Evolutionary conservation across 2,113 vertebrate genomes (phyloP), one percentile per base, ranked within the genome.

Genomic region (Burhinus oedicnemus): DNA sequence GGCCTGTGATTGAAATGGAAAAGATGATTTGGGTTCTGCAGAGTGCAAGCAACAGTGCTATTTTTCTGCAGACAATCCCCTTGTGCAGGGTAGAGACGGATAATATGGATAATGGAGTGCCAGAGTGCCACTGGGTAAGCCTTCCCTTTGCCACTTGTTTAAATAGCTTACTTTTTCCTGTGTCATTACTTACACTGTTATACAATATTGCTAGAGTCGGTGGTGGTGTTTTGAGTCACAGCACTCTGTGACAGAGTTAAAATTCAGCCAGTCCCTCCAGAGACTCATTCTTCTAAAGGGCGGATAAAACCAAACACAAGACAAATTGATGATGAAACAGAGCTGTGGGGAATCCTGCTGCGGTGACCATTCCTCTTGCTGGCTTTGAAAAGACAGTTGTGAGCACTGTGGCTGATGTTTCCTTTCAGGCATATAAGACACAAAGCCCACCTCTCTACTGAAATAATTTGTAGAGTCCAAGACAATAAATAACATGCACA

Each of bases 211-310:
- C 22, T 76, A 42, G 34, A 54, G 17, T 54, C 80, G 83, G 26
- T 88, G 68, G 17, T 64, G 18, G 36, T 95, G 72, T 96, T 96
- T 79, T 68, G 65, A 97, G 44, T 72, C 51, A 69, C 8, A 60
- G 79, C 65, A 72, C 55, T 75, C 36, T 7, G 13, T 44, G 42
- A 70, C 22, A 60, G 66, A 69, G 30, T 74, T 51, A 89, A 82
- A 32, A 51, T 75, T 92, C 87, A 97, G 42, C n/a, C 57, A 58
- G 57, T 66, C 29, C 52, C 30, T 94, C 47, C 66, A n/a, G 22
- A 96, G 87, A 75, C 42, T 36, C 8, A 29, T 19, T n/a, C 55
- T 76, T 93, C 23, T 71, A 94, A 78, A 88, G 54, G 12, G 16
- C 79, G 25, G 21, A 89, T 62, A 64, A 32, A 58, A 87, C 2